A percentile compares a stretch with the other conserved stretches of the same genome.
Conservation (phyloP, 2,113 vertebrate species). For the Corapipo altera region DNA sequence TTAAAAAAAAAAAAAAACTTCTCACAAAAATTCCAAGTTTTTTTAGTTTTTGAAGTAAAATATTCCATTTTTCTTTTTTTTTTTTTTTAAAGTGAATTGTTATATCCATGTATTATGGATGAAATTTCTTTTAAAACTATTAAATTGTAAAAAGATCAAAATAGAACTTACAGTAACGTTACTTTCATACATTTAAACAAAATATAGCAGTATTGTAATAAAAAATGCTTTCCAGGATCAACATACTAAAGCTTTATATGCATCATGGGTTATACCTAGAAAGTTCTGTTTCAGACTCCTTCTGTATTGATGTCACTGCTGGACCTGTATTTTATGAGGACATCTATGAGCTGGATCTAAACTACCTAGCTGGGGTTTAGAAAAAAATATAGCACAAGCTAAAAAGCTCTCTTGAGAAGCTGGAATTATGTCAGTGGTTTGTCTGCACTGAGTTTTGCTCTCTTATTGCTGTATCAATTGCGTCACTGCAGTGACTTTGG, state of each 20-base stretch:
- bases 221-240: not conserved
- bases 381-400: not conserved
- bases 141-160: not conserved
- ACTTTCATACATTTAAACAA: not conserved
- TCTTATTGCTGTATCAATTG: not conserved
- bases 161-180: not conserved
- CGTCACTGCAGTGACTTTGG: rapidly evolving
- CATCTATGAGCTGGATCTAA: not conserved
- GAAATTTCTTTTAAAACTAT: not conserved
- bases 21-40: not conserved
- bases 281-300: not conserved
- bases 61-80: not conserved
- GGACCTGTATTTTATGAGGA: not conserved
- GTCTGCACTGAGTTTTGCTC: not conserved
- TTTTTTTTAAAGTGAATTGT: not conserved
- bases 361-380: not conserved
- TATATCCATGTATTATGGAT: not conserved
- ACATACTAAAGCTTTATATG: not conserved
- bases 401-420: not conserved
- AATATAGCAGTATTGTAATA: not conserved
- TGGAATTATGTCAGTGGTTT: not conserved
- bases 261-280: not conserved
- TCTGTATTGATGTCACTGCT: not conserved
- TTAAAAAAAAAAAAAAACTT: too few species aligned
- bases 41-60: not conserved